Conservation (phyloP, 1,140 invertebrate genomes). For the Capitella teleta region DNA sequence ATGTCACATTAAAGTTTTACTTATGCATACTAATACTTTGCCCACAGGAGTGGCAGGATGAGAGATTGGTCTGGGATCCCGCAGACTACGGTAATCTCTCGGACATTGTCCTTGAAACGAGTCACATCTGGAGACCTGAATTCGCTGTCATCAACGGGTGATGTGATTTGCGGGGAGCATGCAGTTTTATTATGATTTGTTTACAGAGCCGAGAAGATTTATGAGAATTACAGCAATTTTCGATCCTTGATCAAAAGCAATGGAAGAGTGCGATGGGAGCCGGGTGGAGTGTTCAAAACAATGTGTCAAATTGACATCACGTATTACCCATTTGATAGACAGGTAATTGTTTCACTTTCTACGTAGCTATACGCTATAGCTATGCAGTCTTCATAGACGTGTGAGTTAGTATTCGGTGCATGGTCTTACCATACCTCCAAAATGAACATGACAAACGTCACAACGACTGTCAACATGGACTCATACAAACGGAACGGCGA, state of each 20-base stretch:
- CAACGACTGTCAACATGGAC: conserved; percentile 9
- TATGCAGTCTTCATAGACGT: too few relatives aligned
- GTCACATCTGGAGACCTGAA: conserved; percentile 11
- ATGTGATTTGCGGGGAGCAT: not conserved
- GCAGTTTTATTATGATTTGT: not conserved
- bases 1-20: too few relatives aligned
- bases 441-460: conserved; percentile 12
- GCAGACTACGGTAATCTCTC: conserved; percentile 3
- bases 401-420: conserved; percentile 10
- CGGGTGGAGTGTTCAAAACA: conserved; percentile 7
- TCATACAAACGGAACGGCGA: conserved; percentile 12
- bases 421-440: conserved; percentile 15
- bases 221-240: conserved; percentile 7
- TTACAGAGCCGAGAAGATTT: conserved; percentile 7
- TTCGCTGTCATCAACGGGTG: conserved; percentile 16
- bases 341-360: not conserved
- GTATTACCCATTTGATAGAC: conserved; percentile 21
- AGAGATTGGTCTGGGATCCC: conserved; percentile 11
- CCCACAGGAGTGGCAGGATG: conserved; percentile 13
- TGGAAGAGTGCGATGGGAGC: conserved; percentile 7
- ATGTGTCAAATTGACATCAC: conserved; percentile 39
- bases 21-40: not conserved
- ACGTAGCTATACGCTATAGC: not conserved
- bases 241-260: not conserved
- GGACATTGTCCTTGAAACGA: conserved; percentile 10